Base-by-base conservation (phyloP, 2,888 invertebrate species). In the Mechanitis mazaeus region DNA sequence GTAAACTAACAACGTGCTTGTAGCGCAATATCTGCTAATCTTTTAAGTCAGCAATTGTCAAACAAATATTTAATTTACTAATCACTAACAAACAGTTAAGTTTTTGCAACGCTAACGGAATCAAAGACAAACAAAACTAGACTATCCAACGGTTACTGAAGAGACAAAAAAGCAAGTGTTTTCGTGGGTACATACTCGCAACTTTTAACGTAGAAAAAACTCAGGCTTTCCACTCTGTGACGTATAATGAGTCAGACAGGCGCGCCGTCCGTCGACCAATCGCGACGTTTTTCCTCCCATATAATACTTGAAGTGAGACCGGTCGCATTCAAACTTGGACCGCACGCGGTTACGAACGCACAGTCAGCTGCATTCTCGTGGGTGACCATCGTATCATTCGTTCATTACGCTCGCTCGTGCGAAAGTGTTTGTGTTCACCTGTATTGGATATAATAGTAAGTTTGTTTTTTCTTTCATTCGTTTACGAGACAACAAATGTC, bases 151-250 rank as follows among this genome's bases (percentile, higher is more conserved):
- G 59, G 68, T 67, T 58, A 35, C 35, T 7, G 42, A 42, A 60
- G 38, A 56, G 20, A 55, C 45, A 60, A 54, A 64, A 71, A 69
- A 55, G 63, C 62, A 58, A 64, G 66, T 65, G 66, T 64, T 60
- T 68, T 50, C 64, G 69, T 50, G 63, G 64, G 58, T 64, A 68
- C 66, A 45, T 54, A 56, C 65, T 64, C 65, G 64, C 65, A 63
- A 69, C 45, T 65, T 64, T 68, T 63, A 64, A 69, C 67, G 66
- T 63, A 67, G 61, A 54, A 46, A 63, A 72, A 77, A 78, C 74
- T 70, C 75, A 81, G 83, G 84, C 85, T 85, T 85, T 84, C 76
- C 77, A 79, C 74, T 71, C 60, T 59, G 75, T 85, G 84, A 83
- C 84, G 84, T 85, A 78, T 73, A 60, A 66, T 73, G 75, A 74